Base-by-base conservation (phyloP, 2,888 invertebrate genomes). In the Diaperis boleti region DNA sequence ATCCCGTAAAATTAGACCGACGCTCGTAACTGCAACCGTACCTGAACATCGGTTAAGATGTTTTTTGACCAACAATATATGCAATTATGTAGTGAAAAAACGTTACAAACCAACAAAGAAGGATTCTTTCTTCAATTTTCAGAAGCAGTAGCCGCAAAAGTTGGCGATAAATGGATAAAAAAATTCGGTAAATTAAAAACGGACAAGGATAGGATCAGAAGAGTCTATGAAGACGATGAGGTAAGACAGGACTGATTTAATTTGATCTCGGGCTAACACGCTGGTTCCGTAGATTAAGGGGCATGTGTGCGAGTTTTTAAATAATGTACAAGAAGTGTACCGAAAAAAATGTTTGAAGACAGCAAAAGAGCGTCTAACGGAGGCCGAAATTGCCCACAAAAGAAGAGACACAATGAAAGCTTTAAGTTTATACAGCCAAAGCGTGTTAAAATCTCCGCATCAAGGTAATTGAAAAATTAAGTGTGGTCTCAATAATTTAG, bases 51-150 rank as follows among this genome's bases (percentile, higher is more conserved):
- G n/a, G n/a, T 5, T 7, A 42, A 29, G 18, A 54, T 54, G 42
- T 15, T 54, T 42, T 41, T 17, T 8, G 54, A 54, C 20, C 33
- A 15, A 14, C 26, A 65, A 47, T 92, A 88, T 75, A 86, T 88
- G 26, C 82, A 84, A 13, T 83, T 87, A 26, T 94, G 93, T 80
- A 92, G 91, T 72, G 86, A 88, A 72, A 86, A 88, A 62, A 94
- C 93, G 0, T 83, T 94, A 0, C 91, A 90, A 78, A 89, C 92
- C 0, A 87, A 89, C 69, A 84, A 85, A 62, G 87, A 89, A 71
- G 93, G 93, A 0, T 94, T 93, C 79, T 92, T 94, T 77, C 83
- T 86, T 66, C 85, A 85, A 35, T 86, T 92, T 66, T 86, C 85
- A 14, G 85, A 89, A 45, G 84, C 86, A 69, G 85, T 91, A 13